Conservation (phyloP, 1,140 invertebrate genomes). For the Oryctes rhinoceros region DNA sequence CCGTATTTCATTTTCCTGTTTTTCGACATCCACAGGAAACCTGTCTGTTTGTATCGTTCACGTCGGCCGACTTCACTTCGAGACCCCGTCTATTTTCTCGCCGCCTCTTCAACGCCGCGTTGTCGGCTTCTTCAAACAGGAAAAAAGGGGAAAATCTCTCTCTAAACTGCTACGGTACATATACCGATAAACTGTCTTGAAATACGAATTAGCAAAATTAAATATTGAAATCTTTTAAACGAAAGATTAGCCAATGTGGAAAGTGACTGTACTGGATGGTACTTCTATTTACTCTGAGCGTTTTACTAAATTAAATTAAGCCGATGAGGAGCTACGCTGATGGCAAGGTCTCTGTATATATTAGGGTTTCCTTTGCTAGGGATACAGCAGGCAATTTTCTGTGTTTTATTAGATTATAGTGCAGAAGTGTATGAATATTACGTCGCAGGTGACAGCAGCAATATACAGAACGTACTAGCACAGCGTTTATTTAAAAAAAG, state of each 20-base stretch:
- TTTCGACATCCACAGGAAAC: constrained; percentile 9
- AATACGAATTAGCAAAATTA: constrained; percentile 26
- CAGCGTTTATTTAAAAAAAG: background rate
- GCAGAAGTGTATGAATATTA: background rate
- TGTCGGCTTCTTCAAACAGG: background rate
- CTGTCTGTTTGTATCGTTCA: background rate
- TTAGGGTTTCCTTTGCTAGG: background rate
- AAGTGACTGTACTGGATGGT: background rate
- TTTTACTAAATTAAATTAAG: constrained; percentile 25
- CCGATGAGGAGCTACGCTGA: background rate
- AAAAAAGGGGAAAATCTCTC: background rate
- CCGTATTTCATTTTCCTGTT: background rate
- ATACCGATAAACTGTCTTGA: background rate
- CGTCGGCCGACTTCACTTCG: background rate
- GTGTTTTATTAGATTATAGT: background rate
- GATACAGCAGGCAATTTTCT: background rate
- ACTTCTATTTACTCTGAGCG: constrained; percentile 1
- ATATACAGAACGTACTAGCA: background rate
- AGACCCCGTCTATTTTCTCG: background rate
- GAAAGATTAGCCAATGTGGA: background rate
- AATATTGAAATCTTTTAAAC: constrained; percentile 14
- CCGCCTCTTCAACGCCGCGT: background rate
- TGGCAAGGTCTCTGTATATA: background rate
- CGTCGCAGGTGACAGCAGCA: background rate
- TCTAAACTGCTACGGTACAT: background rate